Evolutionary conservation across 2,888 invertebrate species (phyloP).

Genomic region (Carterocephalus palaemon): DNA sequence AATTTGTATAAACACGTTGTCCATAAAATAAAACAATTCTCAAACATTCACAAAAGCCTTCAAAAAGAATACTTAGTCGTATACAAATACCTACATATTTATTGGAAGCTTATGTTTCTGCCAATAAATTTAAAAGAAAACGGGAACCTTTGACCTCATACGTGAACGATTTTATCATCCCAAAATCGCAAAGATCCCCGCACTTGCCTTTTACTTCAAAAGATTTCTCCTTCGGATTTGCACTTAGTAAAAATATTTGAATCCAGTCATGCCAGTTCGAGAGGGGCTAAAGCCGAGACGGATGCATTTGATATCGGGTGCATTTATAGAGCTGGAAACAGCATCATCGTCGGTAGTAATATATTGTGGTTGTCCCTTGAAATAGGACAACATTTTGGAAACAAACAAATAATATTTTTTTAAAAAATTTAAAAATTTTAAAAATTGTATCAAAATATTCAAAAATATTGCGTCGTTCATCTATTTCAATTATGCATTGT

Average conservation of each 20-base stretch:
- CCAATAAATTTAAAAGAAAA: slow-evolving; percentile 19
- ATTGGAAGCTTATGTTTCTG: not conserved
- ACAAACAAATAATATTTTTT: too few relatives aligned
- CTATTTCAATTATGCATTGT: too few relatives aligned
- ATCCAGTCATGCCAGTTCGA: slow-evolving; percentile 51
- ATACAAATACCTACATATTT: not conserved
- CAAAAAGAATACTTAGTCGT: slow-evolving; percentile 37
- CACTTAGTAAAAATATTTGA: slow-evolving; percentile 64
- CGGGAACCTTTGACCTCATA: slow-evolving; percentile 30
- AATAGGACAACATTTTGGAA: too few relatives aligned
- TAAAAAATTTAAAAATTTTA: too few relatives aligned
- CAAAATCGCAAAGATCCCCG: slow-evolving; percentile 44
- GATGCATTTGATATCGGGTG: slow-evolving; percentile 44
- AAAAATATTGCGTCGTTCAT: too few relatives aligned
- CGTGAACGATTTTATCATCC: slow-evolving; percentile 40
- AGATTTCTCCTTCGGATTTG: slow-evolving; percentile 46
- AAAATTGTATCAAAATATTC: too few relatives aligned
- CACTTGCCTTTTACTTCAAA: slow-evolving; percentile 51
- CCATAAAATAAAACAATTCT: too few relatives aligned
- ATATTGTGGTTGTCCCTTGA: too few relatives aligned
- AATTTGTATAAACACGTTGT: too few relatives aligned
- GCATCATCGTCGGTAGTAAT: too few relatives aligned
- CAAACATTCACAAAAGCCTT: too few relatives aligned
- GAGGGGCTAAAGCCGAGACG: slow-evolving; percentile 39
- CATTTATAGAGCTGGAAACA: slow-evolving; percentile 6